These are phyloP conservation scores for Poecile atricapillus DNA, from an alignment of 2,113 vertebrate species.

Conservation along the genomic window DNA sequence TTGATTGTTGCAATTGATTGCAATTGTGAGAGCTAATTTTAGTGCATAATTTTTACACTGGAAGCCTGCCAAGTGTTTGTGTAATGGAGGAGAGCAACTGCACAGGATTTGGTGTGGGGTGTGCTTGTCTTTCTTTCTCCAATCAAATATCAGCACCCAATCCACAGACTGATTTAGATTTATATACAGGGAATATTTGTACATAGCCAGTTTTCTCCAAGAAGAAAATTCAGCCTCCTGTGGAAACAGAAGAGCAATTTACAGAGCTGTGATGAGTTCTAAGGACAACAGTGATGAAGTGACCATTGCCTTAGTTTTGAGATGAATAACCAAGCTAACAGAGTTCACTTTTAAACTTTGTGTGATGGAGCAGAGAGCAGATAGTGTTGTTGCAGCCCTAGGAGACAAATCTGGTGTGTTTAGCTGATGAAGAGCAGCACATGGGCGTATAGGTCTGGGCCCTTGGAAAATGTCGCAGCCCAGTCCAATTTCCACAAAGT, in stretches of 20 bases:
- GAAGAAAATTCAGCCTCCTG: background rate
- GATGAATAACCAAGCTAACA: background rate
- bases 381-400: background rate
- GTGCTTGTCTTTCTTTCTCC: background rate
- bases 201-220: background rate
- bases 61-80: slow-evolving; percentile 11
- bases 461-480: background rate
- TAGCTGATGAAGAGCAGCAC: background rate
- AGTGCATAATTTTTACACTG: background rate
- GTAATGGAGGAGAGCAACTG: background rate
- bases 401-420: background rate
- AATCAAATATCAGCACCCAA: background rate
- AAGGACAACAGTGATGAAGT: background rate
- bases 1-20: slow-evolving; percentile 56
- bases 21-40: slow-evolving; percentile 51
- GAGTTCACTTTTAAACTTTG: background rate
- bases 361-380: background rate
- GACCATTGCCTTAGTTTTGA: background rate
- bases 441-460: background rate
- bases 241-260: background rate
- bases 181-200: background rate
- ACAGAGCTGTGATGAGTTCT: background rate
- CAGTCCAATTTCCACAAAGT: background rate
- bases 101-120: background rate
- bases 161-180: background rate